phyloP scores from a whole-genome alignment of 1,140 invertebrate species.

The Nomia melanderi region DNA sequence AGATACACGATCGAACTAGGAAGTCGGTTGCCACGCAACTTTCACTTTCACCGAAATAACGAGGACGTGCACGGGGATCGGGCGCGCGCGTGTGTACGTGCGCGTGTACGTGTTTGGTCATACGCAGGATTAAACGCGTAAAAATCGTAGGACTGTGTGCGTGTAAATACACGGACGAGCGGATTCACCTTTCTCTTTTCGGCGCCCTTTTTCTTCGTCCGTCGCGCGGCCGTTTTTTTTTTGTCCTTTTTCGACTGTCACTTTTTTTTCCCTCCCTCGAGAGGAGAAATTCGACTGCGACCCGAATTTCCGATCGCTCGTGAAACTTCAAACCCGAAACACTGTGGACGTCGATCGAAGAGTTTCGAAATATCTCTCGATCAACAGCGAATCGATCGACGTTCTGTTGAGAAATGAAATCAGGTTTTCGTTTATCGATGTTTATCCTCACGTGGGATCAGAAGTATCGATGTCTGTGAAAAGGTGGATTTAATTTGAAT shows the following conservation, averaged over 20 bases:
- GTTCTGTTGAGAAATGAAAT: too few species aligned
- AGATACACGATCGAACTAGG: constrained; percentile 55
- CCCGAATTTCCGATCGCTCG: constrained; percentile 14
- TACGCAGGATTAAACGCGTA: constrained; percentile 25
- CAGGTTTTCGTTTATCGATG: too few species aligned
- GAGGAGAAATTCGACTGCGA: constrained; percentile 55
- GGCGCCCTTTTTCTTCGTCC: constrained; percentile 47
- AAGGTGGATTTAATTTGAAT: too few species aligned
- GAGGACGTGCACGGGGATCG: constrained; percentile 62
- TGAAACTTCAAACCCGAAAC: background rate
- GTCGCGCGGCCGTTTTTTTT: background rate
- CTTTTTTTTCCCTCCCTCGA: background rate
- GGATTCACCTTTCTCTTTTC: constrained; percentile 53
- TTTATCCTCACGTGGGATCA: too few species aligned
- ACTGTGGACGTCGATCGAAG: background rate
- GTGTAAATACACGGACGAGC: background rate
- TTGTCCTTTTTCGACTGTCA: constrained; percentile 22
- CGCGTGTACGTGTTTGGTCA: constrained; percentile 33
- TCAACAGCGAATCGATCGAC: too few species aligned
- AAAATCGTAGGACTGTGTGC: background rate
- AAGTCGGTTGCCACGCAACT: constrained; percentile 67
- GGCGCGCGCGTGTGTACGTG: too few species aligned
- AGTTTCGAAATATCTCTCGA: background rate
- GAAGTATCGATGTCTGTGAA: too few species aligned
- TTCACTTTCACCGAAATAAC: constrained; percentile 78